phyloP scores from a whole-genome alignment of 2,888 invertebrate genomes.

The Xanthorhoe spadicearia region DNA sequence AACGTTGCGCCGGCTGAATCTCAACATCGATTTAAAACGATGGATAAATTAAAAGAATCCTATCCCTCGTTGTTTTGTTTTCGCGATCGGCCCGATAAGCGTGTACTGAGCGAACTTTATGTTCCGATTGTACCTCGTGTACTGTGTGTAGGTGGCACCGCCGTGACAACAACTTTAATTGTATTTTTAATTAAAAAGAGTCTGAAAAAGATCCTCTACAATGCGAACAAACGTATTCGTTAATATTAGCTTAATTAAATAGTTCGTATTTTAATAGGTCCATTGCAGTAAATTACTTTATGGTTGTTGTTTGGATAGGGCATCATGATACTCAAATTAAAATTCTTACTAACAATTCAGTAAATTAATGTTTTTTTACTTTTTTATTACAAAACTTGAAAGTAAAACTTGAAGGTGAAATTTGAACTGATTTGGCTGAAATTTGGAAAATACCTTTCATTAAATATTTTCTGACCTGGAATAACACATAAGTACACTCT shows the following conservation, averaged over 20 bases:
- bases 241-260: conserved; percentile 11
- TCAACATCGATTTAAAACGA: conserved; percentile 82
- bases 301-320: not conserved
- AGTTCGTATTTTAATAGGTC: not conserved
- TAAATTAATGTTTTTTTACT: no score
- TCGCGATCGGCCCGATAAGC: conserved; percentile 74
- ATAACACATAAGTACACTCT: no score
- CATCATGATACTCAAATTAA: no score
- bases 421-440: no score
- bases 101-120: conserved; percentile 76
- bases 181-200: conserved; percentile 65
- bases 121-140: conserved; percentile 66
- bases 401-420: no score
- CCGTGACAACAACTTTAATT: conserved; percentile 55
- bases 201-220: conserved; percentile 38
- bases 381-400: no score
- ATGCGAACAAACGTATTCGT: conserved; percentile 12
- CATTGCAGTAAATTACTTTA: not conserved
- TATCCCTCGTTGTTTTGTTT: conserved; percentile 73
- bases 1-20: conserved; percentile 78
- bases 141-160: conserved; percentile 67
- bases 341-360: no score
- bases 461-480: no score
- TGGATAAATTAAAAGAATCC: conserved; percentile 82
- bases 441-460: no score